Evolutionary conservation across 2,113 vertebrate genomes (phyloP).

Genomic region (rat (Rattus norvegicus)): DNA sequence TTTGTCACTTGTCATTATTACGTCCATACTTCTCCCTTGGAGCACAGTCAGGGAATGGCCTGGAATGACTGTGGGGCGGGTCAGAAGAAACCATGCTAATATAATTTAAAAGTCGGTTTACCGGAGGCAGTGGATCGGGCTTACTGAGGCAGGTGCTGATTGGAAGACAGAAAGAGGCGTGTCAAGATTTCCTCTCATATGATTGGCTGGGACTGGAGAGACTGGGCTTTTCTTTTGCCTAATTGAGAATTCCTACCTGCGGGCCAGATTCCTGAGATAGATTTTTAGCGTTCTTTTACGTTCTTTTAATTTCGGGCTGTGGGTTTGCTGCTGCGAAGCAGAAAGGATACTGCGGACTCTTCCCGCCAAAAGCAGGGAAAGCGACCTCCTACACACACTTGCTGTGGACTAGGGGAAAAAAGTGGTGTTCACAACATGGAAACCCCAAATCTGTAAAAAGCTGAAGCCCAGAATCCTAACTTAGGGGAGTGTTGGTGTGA

Average conservation of each 20-base stretch:
- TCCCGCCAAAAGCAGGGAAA: no score
- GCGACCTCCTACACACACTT: not conserved
- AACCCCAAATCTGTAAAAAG: not conserved
- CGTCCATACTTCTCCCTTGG: not conserved
- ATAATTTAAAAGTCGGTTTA: constrained; percentile 54
- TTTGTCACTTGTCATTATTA: not conserved
- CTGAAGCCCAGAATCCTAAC: not conserved
- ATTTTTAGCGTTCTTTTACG: accelerated
- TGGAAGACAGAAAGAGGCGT: constrained; percentile 37
- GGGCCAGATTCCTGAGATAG: accelerated
- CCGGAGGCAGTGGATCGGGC: not conserved
- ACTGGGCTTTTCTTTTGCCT: not conserved
- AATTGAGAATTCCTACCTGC: accelerated
- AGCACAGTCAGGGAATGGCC: not conserved
- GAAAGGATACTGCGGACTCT: not conserved
- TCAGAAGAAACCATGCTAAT: not conserved
- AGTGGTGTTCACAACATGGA: not conserved
- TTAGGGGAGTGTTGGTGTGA: not conserved
- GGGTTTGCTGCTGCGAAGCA: not conserved
- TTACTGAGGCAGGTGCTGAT: constrained; percentile 31
- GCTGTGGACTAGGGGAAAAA: not conserved
- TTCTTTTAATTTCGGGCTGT: not conserved
- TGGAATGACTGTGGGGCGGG: not conserved
- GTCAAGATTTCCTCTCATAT: not conserved
- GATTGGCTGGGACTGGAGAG: constrained; percentile 16